Evolutionary conservation across 2,888 invertebrate species (phyloP), one percentile per base, ranked within the genome.

Genomic region (Choreutis nemorana): DNA sequence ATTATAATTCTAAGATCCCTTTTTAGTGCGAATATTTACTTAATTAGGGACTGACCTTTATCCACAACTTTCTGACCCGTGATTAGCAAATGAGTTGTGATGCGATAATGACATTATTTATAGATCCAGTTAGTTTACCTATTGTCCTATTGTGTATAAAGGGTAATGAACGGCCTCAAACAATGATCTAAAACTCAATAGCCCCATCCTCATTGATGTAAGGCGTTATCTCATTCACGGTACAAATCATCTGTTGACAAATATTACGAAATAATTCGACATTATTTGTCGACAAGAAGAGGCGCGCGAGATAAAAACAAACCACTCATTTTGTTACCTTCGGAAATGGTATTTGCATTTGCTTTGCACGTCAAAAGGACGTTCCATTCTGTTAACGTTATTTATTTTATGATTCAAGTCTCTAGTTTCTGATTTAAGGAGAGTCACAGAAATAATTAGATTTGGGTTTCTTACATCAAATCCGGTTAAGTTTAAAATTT

Each of bases 181-280:
- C 48, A 54, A 50, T 48, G 30, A 29, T 14, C 33, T 29, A 33
- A 35, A 41, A 30, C 31, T 45, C 41, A 44, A 45, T 46, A 36
- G 39, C n/a, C n/a, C n/a, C n/a, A n/a, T n/a, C n/a, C n/a, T 29
- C 31, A 33, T 20, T 26, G 15, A 23, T 8, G 14, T 38, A 33
- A 34, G 28, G 37, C 34, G 40, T 47, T 46, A 52, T 51, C 43
- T 51, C 47, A 51, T 35, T 34, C 37, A 36, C 37, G 36, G 37
- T 35, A 36, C 44, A 49, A 46, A 38, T 37, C 27, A 18, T 27
- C 34, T 61, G 51, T 63, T 65, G 62, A 62, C 44, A 54, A 64
- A 64, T 45, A 62, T 38, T 39, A 46, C 40, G 37, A 50, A 52
- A 51, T 46, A 40, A 42, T 48, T 45, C 43, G 37, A 47, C 34